Percentiles rank a stretch among this genome's conserved stretches.
Conservation (phyloP, 1,140 invertebrate genomes). For the Ruditapes philippinarum region DNA sequence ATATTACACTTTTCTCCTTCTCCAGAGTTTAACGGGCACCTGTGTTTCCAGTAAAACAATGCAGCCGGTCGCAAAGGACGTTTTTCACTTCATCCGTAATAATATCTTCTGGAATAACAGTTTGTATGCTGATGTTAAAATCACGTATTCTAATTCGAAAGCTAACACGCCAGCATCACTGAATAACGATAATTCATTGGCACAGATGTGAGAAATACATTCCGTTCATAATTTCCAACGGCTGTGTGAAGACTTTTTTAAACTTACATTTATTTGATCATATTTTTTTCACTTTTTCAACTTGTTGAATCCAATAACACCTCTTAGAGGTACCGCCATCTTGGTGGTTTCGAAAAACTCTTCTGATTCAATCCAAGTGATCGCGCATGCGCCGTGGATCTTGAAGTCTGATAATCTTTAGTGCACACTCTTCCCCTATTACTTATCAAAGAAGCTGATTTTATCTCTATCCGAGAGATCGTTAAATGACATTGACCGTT, state of each 20-base stretch:
- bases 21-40: neutral
- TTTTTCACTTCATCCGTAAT: neutral
- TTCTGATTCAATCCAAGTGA: conserved; percentile 34
- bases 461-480: conserved; percentile 19
- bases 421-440: conserved; percentile 37
- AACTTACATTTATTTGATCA: neutral
- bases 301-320: conserved; percentile 16
- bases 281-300: conserved; percentile 9
- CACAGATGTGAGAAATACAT: neutral
- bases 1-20: neutral
- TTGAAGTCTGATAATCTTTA: conserved; percentile 37
- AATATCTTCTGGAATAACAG: conserved; percentile 11
- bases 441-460: conserved; percentile 46
- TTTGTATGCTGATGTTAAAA: conserved; percentile 15
- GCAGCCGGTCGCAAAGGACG: neutral
- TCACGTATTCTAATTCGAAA: neutral
- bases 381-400: conserved; percentile 18
- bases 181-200: neutral
- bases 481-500: conserved; percentile 35
- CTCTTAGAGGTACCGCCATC: conserved; percentile 9
- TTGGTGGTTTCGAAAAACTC: conserved; percentile 8
- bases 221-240: neutral
- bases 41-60: conserved; percentile 3
- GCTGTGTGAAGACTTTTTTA: neutral
- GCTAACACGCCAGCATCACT: neutral